These are phyloP conservation scores for Gnathonemus echidnorhynchus DNA, from an alignment of 2,113 vertebrate genomes.

Conservation along the genomic window DNA sequence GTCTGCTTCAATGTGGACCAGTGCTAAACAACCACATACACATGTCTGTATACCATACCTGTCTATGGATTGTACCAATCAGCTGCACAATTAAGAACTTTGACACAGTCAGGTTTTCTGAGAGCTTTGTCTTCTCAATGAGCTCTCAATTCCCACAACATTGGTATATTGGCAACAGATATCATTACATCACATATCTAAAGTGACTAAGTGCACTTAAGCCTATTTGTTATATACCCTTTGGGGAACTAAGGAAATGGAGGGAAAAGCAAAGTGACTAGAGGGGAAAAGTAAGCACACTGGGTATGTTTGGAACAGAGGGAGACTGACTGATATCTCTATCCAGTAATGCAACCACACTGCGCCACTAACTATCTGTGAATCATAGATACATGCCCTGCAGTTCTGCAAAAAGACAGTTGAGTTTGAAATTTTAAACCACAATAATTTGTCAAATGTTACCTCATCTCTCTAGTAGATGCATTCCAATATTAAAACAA, in stretches of 20 bases:
- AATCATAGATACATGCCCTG: not conserved
- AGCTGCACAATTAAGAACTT: not conserved
- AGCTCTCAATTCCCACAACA: slow-evolving; percentile 52
- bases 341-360: slow-evolving; percentile 70
- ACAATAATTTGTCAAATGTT: not conserved
- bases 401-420: slow-evolving; percentile 21
- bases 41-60: not conserved
- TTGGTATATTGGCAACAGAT: slow-evolving; percentile 47
- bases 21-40: not conserved
- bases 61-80: not conserved
- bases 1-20: not conserved
- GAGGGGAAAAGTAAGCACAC: not conserved
- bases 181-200: slow-evolving; percentile 67
- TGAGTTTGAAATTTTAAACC: not conserved
- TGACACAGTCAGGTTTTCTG: slow-evolving; percentile 11
- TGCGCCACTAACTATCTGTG: slow-evolving; percentile 50
- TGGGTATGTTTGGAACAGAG: slow-evolving; percentile 3
- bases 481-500: not conserved
- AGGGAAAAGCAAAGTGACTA: not conserved
- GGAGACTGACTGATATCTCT: slow-evolving; percentile 52
- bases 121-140: slow-evolving; percentile 44
- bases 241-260: slow-evolving; percentile 34
- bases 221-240: slow-evolving; percentile 71
- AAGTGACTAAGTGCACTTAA: slow-evolving; percentile 66
- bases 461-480: not conserved